Evolutionary conservation across 2,888 invertebrate genomes (phyloP).

Genomic region (Dioctria linearis): DNA sequence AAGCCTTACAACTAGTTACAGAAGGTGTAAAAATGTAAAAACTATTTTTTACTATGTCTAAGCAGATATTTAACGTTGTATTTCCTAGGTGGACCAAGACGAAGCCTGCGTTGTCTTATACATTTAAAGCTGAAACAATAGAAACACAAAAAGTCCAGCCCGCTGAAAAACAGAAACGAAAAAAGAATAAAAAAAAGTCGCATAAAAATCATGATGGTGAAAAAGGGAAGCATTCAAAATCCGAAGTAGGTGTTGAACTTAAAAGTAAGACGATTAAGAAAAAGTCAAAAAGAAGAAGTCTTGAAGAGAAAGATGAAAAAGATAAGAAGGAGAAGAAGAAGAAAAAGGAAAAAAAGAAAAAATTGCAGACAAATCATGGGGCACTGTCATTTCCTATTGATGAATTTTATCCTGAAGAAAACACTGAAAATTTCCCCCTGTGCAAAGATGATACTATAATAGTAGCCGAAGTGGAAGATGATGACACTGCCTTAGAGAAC

Average conservation of each 20-base stretch:
- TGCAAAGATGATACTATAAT: conserved; percentile 10
- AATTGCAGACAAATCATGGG: background rate
- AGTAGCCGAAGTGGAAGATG: background rate
- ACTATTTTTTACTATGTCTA: background rate
- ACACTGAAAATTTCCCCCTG: background rate
- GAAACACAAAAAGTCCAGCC: background rate
- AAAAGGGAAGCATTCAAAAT: too few relatives aligned
- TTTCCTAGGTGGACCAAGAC: conserved; percentile 52
- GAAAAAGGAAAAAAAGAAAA: background rate
- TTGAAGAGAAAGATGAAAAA: background rate
- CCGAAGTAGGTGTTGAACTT: too few relatives aligned
- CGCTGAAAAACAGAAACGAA: background rate
- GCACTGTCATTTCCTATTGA: conserved; percentile 25
- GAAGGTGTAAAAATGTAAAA: background rate
- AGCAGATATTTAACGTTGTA: background rate
- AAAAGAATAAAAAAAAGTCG: conserved; percentile 2
- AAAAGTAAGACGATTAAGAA: background rate
- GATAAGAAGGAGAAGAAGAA: background rate
- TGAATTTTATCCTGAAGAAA: conserved; percentile 27
- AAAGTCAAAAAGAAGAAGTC: conserved; percentile 19
- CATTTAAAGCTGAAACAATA: conserved; percentile 17
- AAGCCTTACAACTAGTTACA: background rate
- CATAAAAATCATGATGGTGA: background rate
- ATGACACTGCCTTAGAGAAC: conserved; percentile 20
- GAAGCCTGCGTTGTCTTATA: conserved; percentile 30